Percentiles rank a stretch among this genome's conserved stretches.
phyloP scores from a whole-genome alignment of 2,888 invertebrate genomes.

The Metalampra italica region DNA sequence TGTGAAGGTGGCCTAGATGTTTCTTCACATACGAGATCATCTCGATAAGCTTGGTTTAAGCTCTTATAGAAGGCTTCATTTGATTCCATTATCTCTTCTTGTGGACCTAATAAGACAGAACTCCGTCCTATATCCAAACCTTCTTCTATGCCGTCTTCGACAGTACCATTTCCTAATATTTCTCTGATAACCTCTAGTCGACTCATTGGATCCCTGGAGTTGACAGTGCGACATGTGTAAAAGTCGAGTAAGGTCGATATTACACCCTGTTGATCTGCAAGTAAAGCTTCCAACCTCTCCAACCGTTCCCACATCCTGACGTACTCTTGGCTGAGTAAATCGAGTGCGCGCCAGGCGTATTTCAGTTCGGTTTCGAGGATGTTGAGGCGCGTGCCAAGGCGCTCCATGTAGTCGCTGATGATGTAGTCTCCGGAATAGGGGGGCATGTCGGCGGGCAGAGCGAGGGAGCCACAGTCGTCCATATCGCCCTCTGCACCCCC shows the following conservation, averaged over 20 bases:
- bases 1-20: constrained; percentile 84
- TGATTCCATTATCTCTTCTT: constrained; percentile 81
- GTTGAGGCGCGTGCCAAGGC: constrained; percentile 90
- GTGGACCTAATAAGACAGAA: constrained; percentile 56
- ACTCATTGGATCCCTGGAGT: constrained; percentile 74
- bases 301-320: constrained; percentile 96
- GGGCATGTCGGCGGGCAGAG: constrained; percentile 71
- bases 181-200: constrained; percentile 81
- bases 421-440: constrained; percentile 84
- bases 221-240: constrained; percentile 78
- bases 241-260: constrained; percentile 92
- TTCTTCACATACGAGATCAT: constrained; percentile 83
- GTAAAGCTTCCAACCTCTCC: constrained; percentile 91
- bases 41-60: constrained; percentile 91
- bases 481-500: constrained; percentile 75
- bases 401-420: constrained; percentile 94
- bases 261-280: constrained; percentile 94
- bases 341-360: constrained; percentile 95
- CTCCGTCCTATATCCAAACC: constrained; percentile 78
- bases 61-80: constrained; percentile 93
- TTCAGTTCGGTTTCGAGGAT: constrained; percentile 94
- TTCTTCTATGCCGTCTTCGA: constrained; percentile 83
- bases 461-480: constrained; percentile 76
- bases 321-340: constrained; percentile 93
- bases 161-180: constrained; percentile 81